Percentiles rank a stretch among this genome's conserved stretches.
Evolutionary conservation across 2,888 invertebrate species (phyloP).

Genomic region (Agrochola litura): DNA sequence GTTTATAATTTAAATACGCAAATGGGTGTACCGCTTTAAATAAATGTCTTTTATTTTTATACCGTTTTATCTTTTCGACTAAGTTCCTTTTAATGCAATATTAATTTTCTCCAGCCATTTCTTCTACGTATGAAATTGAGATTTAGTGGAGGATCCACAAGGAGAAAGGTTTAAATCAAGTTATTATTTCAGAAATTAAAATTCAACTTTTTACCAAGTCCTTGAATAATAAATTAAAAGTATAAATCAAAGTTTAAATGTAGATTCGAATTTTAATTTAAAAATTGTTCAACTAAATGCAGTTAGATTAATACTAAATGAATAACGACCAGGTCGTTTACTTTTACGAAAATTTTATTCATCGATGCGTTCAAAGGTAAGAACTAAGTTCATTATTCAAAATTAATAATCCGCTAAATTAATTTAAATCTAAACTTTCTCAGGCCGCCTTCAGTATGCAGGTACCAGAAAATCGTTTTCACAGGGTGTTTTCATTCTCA

Average conservation of each 20-base stretch:
- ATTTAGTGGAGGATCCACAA: conserved; percentile 28
- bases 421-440: conserved; percentile 81
- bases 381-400: conserved; percentile 85
- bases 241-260: conserved; percentile 60
- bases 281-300: conserved; percentile 52
- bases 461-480: conserved; percentile 73
- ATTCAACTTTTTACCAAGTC: conserved; percentile 52
- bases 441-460: conserved; percentile 77
- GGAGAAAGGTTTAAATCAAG: conserved; percentile 33
- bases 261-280: conserved; percentile 49
- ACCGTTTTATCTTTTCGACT: conserved; percentile 29
- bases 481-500: conserved; percentile 77
- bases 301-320: conserved; percentile 53
- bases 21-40: conserved; percentile 67
- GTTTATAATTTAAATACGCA: conserved; percentile 78
- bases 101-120: conserved; percentile 14
- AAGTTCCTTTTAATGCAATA: conserved; percentile 3
- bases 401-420: conserved; percentile 89
- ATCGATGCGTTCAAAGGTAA: conserved; percentile 66
- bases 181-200: conserved; percentile 54
- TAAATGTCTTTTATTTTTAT: conserved; percentile 41
- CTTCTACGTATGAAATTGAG: conserved; percentile 31
- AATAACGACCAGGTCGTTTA: conserved; percentile 59
- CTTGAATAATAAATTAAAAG: conserved; percentile 57
- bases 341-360: conserved; percentile 61